Evolutionary conservation across 2,113 vertebrate species (phyloP), one percentile per base, ranked within the genome.

Genomic region (Cichladusa arquata): DNA sequence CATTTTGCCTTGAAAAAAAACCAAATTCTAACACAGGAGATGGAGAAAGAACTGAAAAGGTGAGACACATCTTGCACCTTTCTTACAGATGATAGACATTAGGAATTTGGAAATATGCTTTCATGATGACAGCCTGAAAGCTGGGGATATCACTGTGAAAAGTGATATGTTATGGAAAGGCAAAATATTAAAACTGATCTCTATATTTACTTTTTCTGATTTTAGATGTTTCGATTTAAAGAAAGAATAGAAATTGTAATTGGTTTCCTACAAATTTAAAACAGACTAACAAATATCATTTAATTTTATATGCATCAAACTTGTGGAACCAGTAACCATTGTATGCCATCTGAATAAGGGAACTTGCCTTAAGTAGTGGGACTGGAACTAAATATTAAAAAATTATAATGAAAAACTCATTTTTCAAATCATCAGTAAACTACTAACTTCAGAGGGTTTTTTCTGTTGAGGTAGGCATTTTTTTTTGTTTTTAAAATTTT

Each of bases 391-490:
- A 36, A 57, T 54, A 34, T 6, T 71, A 26, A 31, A 61, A 77
- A 81, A 51, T 14, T 1, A 34, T 51, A 67, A 86, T 14, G 4
- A 5, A 54, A 79, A 62, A 4, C 33, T 65, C 1, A 26, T 65
- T 83, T 80, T 89, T 73, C 14, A 54, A 53, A 19, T 45, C 3
- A 45, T 57, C 31, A 57, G 9, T 5, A 8, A 62, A 16, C 5
- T 14, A 25, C 6, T 53, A 73, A 22, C 14, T 67, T 76, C 17
- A 67, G 15, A 45, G 3, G 5, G 0, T 0, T 51, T 17, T 64
- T 73, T 13, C 6, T 51, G 57, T 51, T 28, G 6, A 4, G 9
- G 3, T 57, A 14, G 8, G 0, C 0, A 6, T 7, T 24, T 24
- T 64, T 64, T 38, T 16, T 2, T 18, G 9, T 19, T 56, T 34